Evolutionary conservation across 2,113 vertebrate genomes (phyloP).

Genomic region (Fulmarus glacialis): DNA sequence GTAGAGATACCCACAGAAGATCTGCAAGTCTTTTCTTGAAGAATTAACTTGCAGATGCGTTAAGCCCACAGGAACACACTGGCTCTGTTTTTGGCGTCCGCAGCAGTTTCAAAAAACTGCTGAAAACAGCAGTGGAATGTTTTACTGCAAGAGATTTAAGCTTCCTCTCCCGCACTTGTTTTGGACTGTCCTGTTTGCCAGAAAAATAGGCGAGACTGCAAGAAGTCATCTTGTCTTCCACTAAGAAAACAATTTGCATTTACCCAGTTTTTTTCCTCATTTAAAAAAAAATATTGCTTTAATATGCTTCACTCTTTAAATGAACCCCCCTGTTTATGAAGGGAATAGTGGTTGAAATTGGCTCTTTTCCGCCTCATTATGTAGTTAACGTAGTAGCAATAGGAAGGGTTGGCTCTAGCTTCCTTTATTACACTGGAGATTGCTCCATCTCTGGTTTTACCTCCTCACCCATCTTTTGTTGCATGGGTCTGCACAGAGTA

Average conservation of each 20-base stretch:
- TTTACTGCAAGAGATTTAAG: slow-evolving; percentile 63
- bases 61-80: slow-evolving; percentile 26
- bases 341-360: neutral
- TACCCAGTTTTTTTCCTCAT: neutral
- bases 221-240: slow-evolving; percentile 28
- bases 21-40: neutral
- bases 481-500: neutral
- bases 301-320: neutral
- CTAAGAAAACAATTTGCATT: slow-evolving; percentile 9
- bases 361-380: slow-evolving; percentile 7
- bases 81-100: neutral
- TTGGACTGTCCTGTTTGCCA: slow-evolving; percentile 37
- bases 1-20: neutral
- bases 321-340: neutral
- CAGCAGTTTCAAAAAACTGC: slow-evolving; percentile 58
- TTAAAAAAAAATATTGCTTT: neutral
- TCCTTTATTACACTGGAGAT: neutral
- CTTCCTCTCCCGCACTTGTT: slow-evolving; percentile 65
- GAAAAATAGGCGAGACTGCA: slow-evolving; percentile 25
- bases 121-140: slow-evolving; percentile 69
- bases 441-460: neutral
- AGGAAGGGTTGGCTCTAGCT: neutral
- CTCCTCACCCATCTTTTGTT: neutral
- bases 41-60: slow-evolving; percentile 21
- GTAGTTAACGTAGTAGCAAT: neutral